Evolutionary conservation across 2,113 vertebrate genomes (phyloP).

Genomic region (Stomatorhinus ivindoensis): DNA sequence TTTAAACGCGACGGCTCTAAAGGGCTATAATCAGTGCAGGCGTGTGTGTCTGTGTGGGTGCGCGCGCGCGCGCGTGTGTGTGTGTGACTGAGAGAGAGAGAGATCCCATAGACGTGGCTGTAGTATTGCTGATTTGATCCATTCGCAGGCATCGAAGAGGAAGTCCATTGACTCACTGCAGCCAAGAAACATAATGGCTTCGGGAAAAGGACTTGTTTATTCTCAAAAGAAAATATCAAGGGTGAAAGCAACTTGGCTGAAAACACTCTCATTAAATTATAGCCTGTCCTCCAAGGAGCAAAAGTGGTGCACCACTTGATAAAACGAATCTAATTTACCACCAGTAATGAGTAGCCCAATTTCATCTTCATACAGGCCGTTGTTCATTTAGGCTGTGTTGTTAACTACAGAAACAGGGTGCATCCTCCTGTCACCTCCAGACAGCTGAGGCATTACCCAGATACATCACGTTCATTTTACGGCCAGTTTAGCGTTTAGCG

Average conservation of each 20-base stretch:
- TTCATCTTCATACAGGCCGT: background rate
- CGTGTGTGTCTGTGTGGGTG: background rate
- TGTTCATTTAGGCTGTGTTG: slow-evolving; percentile 6
- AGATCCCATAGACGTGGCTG: background rate
- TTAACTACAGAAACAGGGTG: background rate
- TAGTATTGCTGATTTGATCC: background rate
- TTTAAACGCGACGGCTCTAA: background rate
- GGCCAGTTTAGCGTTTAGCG: background rate
- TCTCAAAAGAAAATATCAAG: slow-evolving; percentile 7
- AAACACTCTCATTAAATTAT: slow-evolving; percentile 14
- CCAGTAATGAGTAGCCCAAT: slow-evolving; percentile 6
- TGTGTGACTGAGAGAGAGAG: background rate
- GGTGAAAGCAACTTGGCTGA: background rate
- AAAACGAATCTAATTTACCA: slow-evolving; percentile 12
- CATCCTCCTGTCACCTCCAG: background rate
- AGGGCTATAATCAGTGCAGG: slow-evolving; percentile 4
- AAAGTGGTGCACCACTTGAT: slow-evolving; percentile 1
- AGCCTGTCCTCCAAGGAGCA: slow-evolving; percentile 5
- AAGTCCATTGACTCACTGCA: background rate
- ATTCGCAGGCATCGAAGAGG: background rate
- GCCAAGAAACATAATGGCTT: background rate
- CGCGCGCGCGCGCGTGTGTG: background rate
- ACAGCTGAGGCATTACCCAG: background rate
- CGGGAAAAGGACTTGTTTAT: background rate
- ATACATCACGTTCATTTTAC: background rate